phyloP scores from a whole-genome alignment of 2,113 vertebrate genomes.

The Polypterus senegalus region DNA sequence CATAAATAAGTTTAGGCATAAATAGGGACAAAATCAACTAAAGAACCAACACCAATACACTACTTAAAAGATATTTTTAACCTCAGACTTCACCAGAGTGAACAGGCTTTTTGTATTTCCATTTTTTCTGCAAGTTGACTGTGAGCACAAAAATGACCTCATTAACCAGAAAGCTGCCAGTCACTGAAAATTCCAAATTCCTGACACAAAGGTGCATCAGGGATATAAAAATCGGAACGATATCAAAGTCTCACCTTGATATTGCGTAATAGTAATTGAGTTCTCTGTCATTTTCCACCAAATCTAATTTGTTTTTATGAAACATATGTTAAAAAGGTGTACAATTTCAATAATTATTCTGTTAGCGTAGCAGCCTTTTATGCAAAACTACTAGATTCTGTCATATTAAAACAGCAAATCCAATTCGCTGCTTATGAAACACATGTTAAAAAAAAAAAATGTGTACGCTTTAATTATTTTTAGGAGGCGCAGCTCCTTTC shows the following conservation, averaged over 20 bases:
- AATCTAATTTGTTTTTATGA: conserved; percentile 88
- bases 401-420: conserved; percentile 93
- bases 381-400: conserved; percentile 95
- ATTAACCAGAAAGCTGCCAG: too few species aligned
- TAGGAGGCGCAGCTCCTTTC: conserved; percentile 31
- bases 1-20: too few species aligned
- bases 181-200: too few species aligned
- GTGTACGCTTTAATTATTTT: conserved; percentile 95
- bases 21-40: too few species aligned
- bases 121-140: too few species aligned
- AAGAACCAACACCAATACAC: too few species aligned
- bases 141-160: too few species aligned
- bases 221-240: conserved; percentile 43
- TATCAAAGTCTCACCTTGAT: conserved; percentile 48
- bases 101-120: too few species aligned
- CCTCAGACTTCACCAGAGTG: too few species aligned
- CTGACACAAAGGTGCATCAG: conserved; percentile 9
- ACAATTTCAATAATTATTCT: conserved; percentile 95
- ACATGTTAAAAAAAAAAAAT: conserved; percentile 81
- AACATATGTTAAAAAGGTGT: conserved; percentile 97
- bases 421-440: conserved; percentile 98
- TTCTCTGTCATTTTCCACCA: conserved; percentile 73
- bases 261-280: conserved; percentile 62
- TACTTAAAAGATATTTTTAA: too few species aligned
- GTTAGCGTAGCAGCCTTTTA: conserved; percentile 77